phyloP scores from a whole-genome alignment of 1,140 invertebrate genomes.

The Triops cancriformis region DNA sequence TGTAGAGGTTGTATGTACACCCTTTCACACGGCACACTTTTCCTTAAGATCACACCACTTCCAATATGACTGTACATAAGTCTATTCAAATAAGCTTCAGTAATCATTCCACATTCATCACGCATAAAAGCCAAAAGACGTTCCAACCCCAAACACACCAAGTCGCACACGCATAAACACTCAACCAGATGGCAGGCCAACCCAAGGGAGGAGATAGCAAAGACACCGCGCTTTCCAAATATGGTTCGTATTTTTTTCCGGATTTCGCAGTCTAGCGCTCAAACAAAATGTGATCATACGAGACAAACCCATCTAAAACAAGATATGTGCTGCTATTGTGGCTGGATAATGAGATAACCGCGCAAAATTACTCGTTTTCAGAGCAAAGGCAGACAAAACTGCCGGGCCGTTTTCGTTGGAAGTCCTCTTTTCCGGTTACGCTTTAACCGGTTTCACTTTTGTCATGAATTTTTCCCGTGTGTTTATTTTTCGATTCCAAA shows the following conservation, averaged over 20 bases:
- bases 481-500: too few relatives aligned
- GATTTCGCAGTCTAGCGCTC: too few relatives aligned
- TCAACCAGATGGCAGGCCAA: conserved; percentile 17
- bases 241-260: not conserved
- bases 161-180: conserved; percentile 25
- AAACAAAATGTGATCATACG: too few relatives aligned
- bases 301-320: too few relatives aligned
- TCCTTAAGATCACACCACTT: conserved; percentile 13
- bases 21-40: conserved; percentile 2
- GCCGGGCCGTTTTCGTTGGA: too few relatives aligned
- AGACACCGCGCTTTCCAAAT: not conserved
- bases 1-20: not conserved
- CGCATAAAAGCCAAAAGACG: conserved; percentile 13
- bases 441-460: too few relatives aligned
- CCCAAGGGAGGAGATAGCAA: not conserved
- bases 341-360: too few relatives aligned
- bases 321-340: too few relatives aligned
- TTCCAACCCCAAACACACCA: conserved; percentile 21
- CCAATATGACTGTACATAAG: conserved; percentile 1
- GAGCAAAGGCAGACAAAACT: too few relatives aligned
- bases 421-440: too few relatives aligned
- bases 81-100: conserved; percentile 7
- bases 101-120: conserved; percentile 14
- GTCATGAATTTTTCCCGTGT: too few relatives aligned
- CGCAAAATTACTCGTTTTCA: too few relatives aligned